Conservation (phyloP, 1,140 invertebrate genomes). For the Camponotus vicinus region DNA sequence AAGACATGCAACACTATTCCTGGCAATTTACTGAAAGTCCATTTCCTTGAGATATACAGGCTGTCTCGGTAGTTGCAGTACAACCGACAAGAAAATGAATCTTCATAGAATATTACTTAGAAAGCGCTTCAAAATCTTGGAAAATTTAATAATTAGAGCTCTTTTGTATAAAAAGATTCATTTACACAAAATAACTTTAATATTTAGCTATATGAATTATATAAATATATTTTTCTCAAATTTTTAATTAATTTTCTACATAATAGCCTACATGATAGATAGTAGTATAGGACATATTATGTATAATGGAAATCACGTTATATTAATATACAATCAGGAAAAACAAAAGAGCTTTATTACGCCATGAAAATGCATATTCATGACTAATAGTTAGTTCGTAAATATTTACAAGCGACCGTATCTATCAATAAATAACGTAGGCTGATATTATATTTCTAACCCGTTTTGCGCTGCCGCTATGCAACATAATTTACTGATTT, state of each 20-base stretch:
- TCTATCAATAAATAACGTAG: slow-evolving; percentile 45
- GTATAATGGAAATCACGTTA: slow-evolving; percentile 14
- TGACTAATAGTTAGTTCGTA: slow-evolving; percentile 43
- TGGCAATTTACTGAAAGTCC: slow-evolving; percentile 22
- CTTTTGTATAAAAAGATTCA: neutral
- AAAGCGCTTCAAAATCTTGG: neutral
- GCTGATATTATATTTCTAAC: slow-evolving; percentile 46
- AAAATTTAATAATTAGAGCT: slow-evolving; percentile 5
- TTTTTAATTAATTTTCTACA: neutral
- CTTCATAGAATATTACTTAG: neutral
- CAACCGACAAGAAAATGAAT: neutral
- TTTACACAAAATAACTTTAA: neutral
- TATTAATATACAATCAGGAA: slow-evolving; percentile 26
- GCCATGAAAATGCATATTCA: slow-evolving; percentile 43
- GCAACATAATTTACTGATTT: slow-evolving; percentile 24
- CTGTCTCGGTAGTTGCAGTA: neutral
- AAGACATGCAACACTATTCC: slow-evolving; percentile 31
- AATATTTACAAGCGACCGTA: slow-evolving; percentile 40
- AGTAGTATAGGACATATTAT: neutral
- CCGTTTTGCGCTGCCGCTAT: neutral
- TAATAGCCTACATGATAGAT: neutral
- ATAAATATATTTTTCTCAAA: neutral
- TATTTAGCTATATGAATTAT: neutral
- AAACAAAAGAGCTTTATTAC: slow-evolving; percentile 39
- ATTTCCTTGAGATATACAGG: slow-evolving; percentile 1